A percentile compares a stretch with the other conserved stretches of the same genome.
Evolutionary conservation across 23 tunicate genomes (phyloP).

Genomic region (Ciona savignyi): DNA sequence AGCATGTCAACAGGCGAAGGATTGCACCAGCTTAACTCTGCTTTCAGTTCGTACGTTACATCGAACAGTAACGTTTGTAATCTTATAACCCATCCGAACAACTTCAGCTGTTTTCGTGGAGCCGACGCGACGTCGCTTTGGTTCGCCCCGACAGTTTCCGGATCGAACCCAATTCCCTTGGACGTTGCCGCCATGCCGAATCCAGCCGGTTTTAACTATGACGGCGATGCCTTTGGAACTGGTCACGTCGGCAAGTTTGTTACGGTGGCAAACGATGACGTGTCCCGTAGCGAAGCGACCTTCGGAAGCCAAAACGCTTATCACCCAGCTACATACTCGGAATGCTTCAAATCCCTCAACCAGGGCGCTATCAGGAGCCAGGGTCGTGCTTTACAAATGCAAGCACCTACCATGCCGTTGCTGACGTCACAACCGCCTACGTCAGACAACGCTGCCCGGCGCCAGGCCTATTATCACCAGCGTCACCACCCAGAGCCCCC

Average conservation of each 20-base stretch:
- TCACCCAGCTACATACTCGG: neutral
- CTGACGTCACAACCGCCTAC: constrained; percentile 1
- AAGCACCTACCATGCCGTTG: constrained; percentile 41
- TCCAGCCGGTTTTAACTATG: neutral
- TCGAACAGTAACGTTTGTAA: neutral
- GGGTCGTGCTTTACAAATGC: constrained; percentile 7
- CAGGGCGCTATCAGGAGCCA: neutral
- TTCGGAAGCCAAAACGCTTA: neutral
- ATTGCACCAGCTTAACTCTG: neutral
- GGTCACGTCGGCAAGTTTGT: constrained; percentile 28
- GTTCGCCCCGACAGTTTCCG: constrained; percentile 23
- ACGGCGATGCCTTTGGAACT: neutral
- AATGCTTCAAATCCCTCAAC: neutral
- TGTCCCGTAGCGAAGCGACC: neutral
- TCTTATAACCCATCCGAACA: neutral
- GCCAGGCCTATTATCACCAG: constrained; percentile 67
- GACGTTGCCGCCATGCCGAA: constrained; percentile 2
- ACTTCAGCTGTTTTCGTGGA: constrained; percentile 10
- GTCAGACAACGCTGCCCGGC: constrained; percentile 25
- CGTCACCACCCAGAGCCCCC: constrained; percentile 50
- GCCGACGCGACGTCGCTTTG: constrained; percentile 12
- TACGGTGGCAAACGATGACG: constrained; percentile 15
- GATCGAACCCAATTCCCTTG: constrained; percentile 14
- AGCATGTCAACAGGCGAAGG: neutral
- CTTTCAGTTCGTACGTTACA: neutral